phyloP scores from a whole-genome alignment of 2,888 invertebrate genomes.

The Trichopoda pennipes region DNA sequence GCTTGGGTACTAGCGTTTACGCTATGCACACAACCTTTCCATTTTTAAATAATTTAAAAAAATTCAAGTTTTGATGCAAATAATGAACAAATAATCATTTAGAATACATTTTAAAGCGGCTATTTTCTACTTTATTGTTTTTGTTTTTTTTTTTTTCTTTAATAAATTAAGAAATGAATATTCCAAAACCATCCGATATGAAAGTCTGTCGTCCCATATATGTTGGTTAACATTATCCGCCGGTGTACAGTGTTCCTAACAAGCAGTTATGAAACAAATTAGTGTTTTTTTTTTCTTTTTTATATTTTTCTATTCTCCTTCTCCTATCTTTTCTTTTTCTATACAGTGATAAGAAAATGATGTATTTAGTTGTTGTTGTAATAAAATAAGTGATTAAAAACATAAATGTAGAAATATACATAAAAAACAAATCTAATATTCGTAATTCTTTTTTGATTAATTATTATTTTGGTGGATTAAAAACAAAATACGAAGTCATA shows the following conservation, averaged over 20 bases:
- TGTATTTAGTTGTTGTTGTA: slow-evolving; percentile 8
- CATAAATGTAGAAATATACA: slow-evolving; percentile 47
- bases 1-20: too few species aligned
- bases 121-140: too few species aligned
- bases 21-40: too few species aligned
- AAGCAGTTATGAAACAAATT: slow-evolving; percentile 45
- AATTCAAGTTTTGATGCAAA: too few species aligned
- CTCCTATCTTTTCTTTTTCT: slow-evolving; percentile 19
- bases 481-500: slow-evolving; percentile 81
- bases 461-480: slow-evolving; percentile 69
- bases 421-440: slow-evolving; percentile 43
- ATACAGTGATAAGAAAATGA: slow-evolving; percentile 34
- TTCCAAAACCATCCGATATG: too few species aligned
- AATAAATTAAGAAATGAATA: too few species aligned
- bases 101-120: too few species aligned
- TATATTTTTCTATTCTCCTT: slow-evolving; percentile 1
- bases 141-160: too few species aligned
- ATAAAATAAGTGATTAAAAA: slow-evolving; percentile 52
- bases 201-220: too few species aligned
- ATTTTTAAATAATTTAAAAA: too few species aligned
- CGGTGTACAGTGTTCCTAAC: slow-evolving; percentile 1
- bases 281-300: slow-evolving; percentile 42
- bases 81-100: too few species aligned
- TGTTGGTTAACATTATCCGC: too few species aligned
- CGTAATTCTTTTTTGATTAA: slow-evolving; percentile 48